A percentile compares a stretch with the other conserved stretches of the same genome.
These are phyloP conservation scores for Drosophila navojoa DNA, from an alignment of 1,140 invertebrate species.

Conservation along the genomic window DNA sequence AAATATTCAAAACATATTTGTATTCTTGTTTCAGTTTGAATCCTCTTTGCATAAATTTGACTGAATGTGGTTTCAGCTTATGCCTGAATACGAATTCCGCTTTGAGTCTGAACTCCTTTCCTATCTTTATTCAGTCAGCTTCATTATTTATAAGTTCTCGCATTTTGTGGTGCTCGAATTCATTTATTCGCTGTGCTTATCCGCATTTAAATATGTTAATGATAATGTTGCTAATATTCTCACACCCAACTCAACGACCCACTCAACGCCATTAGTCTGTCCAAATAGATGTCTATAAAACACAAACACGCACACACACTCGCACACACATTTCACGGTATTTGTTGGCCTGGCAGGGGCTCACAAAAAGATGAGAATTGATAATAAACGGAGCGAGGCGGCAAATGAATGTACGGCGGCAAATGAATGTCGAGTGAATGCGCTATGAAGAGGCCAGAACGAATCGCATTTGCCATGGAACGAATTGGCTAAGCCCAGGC, in stretches of 20 bases:
- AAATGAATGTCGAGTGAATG: slow-evolving; percentile 37
- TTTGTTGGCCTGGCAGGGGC: slow-evolving; percentile 21
- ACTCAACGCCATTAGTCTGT: slow-evolving; percentile 60
- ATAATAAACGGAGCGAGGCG: slow-evolving; percentile 39
- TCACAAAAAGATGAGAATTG: slow-evolving; percentile 52
- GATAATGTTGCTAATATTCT: slow-evolving; percentile 54
- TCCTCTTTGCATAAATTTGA: no score
- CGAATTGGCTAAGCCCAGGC: slow-evolving; percentile 41
- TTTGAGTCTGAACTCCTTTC: no score
- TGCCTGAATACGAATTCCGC: no score
- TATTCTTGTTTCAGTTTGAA: no score
- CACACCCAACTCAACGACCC: slow-evolving; percentile 32
- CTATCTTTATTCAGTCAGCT: no score
- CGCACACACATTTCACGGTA: slow-evolving; percentile 18
- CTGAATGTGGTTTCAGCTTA: no score
- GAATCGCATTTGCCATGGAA: slow-evolving; percentile 67
- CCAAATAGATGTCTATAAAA: slow-evolving; percentile 37
- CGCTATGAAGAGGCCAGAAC: slow-evolving; percentile 46
- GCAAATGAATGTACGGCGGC: slow-evolving; percentile 74
- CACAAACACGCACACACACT: slow-evolving; percentile 18
- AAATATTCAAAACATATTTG: no score
- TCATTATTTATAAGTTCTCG: slow-evolving; percentile 6
- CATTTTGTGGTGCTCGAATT: slow-evolving; percentile 17
- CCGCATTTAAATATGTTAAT: slow-evolving; percentile 76
- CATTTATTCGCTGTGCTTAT: slow-evolving; percentile 43